These are phyloP conservation scores for Leucopternis melanops DNA, from an alignment of 2,113 vertebrate species.

Conservation along the genomic window DNA sequence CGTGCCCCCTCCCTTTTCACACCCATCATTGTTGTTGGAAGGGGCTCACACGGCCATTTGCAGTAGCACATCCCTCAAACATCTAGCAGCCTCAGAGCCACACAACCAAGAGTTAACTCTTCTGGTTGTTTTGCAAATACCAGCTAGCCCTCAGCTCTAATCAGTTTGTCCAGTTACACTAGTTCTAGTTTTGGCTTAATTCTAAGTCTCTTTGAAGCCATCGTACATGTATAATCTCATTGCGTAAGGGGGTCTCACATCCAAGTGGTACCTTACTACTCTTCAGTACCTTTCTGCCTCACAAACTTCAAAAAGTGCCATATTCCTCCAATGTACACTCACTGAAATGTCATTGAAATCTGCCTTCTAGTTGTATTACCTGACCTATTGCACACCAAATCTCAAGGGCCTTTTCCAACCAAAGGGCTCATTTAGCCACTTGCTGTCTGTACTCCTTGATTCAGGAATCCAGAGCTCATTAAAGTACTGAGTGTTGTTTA, in stretches of 20 bases:
- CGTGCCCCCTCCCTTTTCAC: background rate
- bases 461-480: background rate
- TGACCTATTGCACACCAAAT: background rate
- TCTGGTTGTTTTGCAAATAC: background rate
- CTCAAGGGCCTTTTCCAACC: background rate
- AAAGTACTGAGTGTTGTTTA: background rate
- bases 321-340: background rate
- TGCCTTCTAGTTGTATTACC: background rate
- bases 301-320: background rate
- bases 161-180: background rate
- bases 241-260: background rate
- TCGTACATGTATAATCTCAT: background rate
- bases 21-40: background rate
- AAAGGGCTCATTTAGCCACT: background rate
- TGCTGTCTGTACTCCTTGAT: background rate
- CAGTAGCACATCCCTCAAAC: background rate
- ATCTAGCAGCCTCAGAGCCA: background rate
- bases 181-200: slow-evolving; percentile 14
- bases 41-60: background rate
- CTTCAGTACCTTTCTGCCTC: background rate
- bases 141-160: background rate
- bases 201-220: slow-evolving; percentile 20
- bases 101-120: background rate
- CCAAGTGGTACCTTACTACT: background rate
- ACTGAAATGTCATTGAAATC: background rate